Conservation (phyloP, 2,113 vertebrate species). For the Bothrops jararaca region DNA sequence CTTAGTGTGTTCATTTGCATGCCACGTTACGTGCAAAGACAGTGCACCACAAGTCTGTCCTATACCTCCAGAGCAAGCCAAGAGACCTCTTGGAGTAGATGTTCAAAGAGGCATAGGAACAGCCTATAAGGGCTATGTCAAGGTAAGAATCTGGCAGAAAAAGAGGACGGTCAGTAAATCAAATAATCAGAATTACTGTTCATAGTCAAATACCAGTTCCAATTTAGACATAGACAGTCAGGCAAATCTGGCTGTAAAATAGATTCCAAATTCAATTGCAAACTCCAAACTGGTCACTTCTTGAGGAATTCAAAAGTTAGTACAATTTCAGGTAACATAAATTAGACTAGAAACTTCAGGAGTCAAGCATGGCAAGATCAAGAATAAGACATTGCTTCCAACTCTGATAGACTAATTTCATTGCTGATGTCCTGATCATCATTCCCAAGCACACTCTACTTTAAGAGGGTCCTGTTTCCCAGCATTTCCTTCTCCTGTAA, state of each 20-base stretch:
- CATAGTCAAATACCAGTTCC: not conserved
- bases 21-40: constrained; percentile 92
- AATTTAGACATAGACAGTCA: not conserved
- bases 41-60: constrained; percentile 92
- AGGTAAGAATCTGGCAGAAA: constrained; percentile 74
- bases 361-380: not conserved
- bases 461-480: not conserved
- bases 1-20: constrained; percentile 93
- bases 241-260: not conserved
- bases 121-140: constrained; percentile 94
- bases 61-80: constrained; percentile 91
- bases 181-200: not conserved
- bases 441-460: too few species aligned
- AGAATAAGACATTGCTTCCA: not conserved
- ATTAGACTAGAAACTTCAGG: not conserved
- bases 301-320: not conserved
- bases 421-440: too few species aligned
- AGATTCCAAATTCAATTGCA: not conserved
- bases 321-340: not conserved
- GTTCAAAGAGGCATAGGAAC: constrained; percentile 96
- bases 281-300: not conserved
- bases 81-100: constrained; percentile 92
- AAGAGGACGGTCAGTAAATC: not conserved
- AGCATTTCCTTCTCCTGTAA: not conserved
- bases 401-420: too few species aligned